A percentile compares a stretch with the other conserved stretches of the same genome.
phyloP scores from a whole-genome alignment of 2,113 vertebrate genomes.

The Tachuris rubrigastra region DNA sequence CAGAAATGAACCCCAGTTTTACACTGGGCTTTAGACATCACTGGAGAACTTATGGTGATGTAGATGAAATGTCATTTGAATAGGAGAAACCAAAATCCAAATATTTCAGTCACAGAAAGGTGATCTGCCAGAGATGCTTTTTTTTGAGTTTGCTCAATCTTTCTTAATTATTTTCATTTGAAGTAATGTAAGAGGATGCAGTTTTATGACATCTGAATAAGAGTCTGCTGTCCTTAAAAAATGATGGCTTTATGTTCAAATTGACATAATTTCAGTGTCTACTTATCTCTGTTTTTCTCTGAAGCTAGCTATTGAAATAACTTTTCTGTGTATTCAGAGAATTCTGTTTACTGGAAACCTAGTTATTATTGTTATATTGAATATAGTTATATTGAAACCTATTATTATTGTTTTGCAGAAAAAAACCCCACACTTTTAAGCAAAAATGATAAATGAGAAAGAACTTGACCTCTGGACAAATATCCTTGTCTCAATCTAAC shows the following conservation, averaged over 20 bases:
- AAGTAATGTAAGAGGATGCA: not conserved
- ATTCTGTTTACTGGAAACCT: not conserved
- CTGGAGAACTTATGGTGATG: not conserved
- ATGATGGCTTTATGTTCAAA: not conserved
- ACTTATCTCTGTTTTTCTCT: not conserved
- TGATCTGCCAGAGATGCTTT: not conserved
- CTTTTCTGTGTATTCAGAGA: not conserved
- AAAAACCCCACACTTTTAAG: not conserved
- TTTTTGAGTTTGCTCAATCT: not conserved
- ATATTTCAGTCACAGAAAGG: not conserved
- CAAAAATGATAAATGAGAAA: not conserved
- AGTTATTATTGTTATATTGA: too few species aligned
- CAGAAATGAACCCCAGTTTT: not conserved
- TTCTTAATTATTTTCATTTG: not conserved
- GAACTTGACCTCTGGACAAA: slow-evolving; percentile 27
- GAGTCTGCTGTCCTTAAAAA: not conserved
- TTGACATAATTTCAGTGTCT: not conserved
- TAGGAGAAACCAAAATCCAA: not conserved
- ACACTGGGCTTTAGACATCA: not conserved
- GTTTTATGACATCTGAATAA: not conserved
- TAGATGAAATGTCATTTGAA: not conserved
- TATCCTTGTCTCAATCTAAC: not conserved
- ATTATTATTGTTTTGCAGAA: not conserved
- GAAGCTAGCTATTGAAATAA: not conserved
- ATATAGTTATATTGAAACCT: too few species aligned